A percentile compares a stretch with the other conserved stretches of the same genome.
phyloP scores from a whole-genome alignment of 1,140 invertebrate genomes.

The Drosophila ananassae region DNA sequence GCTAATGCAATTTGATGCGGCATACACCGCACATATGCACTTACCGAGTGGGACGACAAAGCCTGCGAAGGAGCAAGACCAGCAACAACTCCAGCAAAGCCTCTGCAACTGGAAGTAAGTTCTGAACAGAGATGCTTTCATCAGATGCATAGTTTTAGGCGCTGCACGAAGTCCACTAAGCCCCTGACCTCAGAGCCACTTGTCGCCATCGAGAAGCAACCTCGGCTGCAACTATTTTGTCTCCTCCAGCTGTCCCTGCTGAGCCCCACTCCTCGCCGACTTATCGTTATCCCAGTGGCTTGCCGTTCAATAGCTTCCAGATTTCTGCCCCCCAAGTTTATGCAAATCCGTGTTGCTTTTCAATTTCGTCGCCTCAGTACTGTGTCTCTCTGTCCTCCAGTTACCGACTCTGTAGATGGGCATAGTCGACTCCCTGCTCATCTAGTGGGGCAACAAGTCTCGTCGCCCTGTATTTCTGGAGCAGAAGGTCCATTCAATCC shows the following conservation, averaged over 20 bases:
- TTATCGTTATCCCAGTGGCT: conserved; percentile 68
- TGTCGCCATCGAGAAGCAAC: not conserved
- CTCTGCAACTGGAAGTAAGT: conserved; percentile 39
- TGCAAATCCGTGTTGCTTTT: conserved; percentile 60
- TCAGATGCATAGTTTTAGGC: conserved; percentile 79
- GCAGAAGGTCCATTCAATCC: conserved; percentile 48
- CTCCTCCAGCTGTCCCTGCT: no score
- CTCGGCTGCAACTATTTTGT: not conserved
- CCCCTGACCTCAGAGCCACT: conserved; percentile 16
- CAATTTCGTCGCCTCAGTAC: conserved; percentile 66
- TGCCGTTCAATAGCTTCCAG: conserved; percentile 60
- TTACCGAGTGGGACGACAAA: conserved; percentile 31
- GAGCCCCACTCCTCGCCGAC: not conserved
- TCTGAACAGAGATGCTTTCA: conserved; percentile 71
- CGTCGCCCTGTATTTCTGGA: conserved; percentile 64
- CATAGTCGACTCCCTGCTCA: not conserved
- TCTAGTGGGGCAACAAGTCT: conserved; percentile 63
- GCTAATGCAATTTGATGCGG: conserved; percentile 79
- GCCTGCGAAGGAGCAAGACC: conserved; percentile 17
- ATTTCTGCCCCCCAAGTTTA: no score
- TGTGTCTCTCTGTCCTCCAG: conserved; percentile 18
- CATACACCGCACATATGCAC: conserved; percentile 64
- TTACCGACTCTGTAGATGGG: no score
- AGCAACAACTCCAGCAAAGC: conserved; percentile 6
- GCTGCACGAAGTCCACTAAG: conserved; percentile 46